Conservation (phyloP, 2,113 vertebrate genomes). For the Pelobates fuscus region DNA sequence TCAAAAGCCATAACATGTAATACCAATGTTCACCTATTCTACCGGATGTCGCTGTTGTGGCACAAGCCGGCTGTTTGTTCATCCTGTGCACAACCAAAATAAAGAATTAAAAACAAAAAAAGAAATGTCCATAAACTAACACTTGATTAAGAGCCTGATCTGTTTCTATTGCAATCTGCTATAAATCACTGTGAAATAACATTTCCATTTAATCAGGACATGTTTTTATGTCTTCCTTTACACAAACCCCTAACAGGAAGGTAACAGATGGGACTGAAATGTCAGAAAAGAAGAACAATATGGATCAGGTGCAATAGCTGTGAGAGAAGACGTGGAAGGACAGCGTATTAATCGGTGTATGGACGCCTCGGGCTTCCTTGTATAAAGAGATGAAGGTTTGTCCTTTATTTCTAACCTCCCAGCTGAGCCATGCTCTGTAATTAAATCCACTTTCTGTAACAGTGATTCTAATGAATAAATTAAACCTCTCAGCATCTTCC, state of each 20-base stretch:
- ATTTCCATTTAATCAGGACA: not conserved
- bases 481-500: not conserved
- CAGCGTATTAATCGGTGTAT: not conserved
- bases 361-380: not conserved
- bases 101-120: too few species aligned
- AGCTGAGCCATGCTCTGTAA: conserved; percentile 9
- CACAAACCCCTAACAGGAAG: not conserved
- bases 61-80: too few species aligned
- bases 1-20: too few species aligned
- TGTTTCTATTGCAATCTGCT: not conserved
- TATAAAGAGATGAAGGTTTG: not conserved
- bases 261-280: not conserved
- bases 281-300: not conserved
- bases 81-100: too few species aligned
- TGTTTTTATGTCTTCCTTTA: not conserved
- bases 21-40: too few species aligned
- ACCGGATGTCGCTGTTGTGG: too few species aligned
- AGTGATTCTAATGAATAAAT: conserved; percentile 37
- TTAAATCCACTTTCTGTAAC: conserved; percentile 10
- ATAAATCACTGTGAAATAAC: too few species aligned
- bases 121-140: too few species aligned
- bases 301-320: not conserved
- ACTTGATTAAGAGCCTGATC: too few species aligned
- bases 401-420: conserved; percentile 2
- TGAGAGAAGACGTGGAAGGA: not conserved